A percentile compares a stretch with the other conserved stretches of the same genome.
Conservation (phyloP, 2,113 vertebrate species). For the Silurus meridionalis region DNA sequence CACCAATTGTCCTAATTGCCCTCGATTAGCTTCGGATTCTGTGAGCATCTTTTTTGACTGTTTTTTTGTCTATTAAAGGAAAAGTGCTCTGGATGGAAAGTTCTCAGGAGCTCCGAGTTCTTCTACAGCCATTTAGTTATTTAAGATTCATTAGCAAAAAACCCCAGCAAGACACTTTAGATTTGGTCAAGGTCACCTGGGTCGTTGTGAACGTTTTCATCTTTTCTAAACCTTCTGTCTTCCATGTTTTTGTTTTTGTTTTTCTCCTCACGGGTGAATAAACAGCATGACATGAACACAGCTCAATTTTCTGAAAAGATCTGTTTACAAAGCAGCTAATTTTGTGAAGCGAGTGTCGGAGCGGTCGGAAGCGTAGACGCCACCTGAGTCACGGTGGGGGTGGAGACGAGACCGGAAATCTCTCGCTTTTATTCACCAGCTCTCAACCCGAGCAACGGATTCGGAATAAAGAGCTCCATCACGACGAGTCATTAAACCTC, state of each 20-base stretch:
- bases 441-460: constrained; percentile 26
- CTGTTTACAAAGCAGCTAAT: constrained; percentile 32
- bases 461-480: constrained; percentile 50
- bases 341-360: background rate
- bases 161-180: background rate
- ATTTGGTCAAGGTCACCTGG: background rate
- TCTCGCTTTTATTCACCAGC: constrained; percentile 18
- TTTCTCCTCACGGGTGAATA: background rate
- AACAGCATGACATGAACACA: background rate
- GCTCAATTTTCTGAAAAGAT: constrained; percentile 15
- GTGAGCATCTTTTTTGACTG: background rate
- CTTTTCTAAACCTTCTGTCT: background rate
- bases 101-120: background rate
- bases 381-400: constrained; percentile 9
- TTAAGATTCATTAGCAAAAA: background rate
- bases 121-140: background rate
- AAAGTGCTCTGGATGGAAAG: background rate
- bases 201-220: background rate
- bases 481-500: constrained; percentile 28
- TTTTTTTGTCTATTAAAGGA: background rate
- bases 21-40: background rate
- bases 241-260: background rate
- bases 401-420: constrained; percentile 20
- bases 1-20: background rate
- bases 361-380: background rate